Conservation (phyloP, 1,140 invertebrate genomes). For the Magallana angulata region DNA sequence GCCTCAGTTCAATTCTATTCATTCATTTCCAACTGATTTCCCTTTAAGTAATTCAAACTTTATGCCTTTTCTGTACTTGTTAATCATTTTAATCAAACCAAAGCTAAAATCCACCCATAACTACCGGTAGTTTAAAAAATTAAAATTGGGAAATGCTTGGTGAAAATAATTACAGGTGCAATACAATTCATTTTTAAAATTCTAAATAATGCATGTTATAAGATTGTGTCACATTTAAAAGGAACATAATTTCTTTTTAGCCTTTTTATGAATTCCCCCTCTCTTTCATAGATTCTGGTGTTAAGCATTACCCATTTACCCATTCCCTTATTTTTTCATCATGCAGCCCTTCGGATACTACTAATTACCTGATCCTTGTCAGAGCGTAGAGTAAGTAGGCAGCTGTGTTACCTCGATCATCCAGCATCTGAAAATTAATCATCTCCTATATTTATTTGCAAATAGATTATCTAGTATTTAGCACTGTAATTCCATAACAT, state of each 20-base stretch:
- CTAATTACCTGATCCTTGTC: slow-evolving; percentile 87
- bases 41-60: too few species aligned
- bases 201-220: background rate
- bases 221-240: background rate
- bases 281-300: background rate
- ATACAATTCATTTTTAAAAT: too few species aligned
- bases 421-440: slow-evolving; percentile 87
- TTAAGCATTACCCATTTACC: background rate
- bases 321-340: background rate
- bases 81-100: too few species aligned
- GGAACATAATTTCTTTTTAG: background rate
- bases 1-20: too few species aligned
- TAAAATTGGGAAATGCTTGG: too few species aligned
- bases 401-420: slow-evolving; percentile 99
- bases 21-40: too few species aligned
- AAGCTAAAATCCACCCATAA: too few species aligned
- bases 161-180: too few species aligned
- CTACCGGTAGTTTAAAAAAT: too few species aligned
- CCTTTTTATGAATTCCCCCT: background rate
- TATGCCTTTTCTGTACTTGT: too few species aligned
- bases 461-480: background rate
- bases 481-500: background rate
- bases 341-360: background rate
- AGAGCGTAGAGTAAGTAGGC: slow-evolving; percentile 98
- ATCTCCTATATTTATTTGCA: background rate